Evolutionary conservation across 2,888 invertebrate species (phyloP).

Genomic region (Ormyrus rosae): DNA sequence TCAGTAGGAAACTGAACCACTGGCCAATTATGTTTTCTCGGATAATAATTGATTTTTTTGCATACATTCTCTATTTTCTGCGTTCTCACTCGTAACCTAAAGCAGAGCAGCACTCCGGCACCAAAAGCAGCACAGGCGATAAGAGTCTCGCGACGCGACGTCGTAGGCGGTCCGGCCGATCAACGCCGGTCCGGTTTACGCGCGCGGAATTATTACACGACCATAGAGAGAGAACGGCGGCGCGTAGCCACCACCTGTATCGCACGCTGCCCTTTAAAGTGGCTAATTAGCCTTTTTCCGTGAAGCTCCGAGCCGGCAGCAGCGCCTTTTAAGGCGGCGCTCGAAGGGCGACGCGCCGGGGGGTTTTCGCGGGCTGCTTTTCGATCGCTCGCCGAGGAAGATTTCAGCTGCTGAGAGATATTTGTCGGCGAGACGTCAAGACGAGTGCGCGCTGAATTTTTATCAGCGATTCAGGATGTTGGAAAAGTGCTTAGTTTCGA

Average conservation of each 20-base stretch:
- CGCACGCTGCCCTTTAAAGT: slow-evolving; percentile 44
- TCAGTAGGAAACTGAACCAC: no score
- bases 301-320: slow-evolving; percentile 9
- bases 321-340: slow-evolving; percentile 38
- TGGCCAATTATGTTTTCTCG: no score
- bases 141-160: not conserved
- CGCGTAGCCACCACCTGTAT: no score
- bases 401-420: not conserved
- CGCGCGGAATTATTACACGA: slow-evolving; percentile 28
- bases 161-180: slow-evolving; percentile 48
- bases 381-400: not conserved
- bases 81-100: no score
- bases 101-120: no score
- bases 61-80: no score
- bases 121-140: no score
- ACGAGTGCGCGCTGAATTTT: slow-evolving; percentile 16
- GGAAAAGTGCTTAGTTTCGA: not conserved
- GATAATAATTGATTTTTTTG: no score
- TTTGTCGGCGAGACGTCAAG: slow-evolving; percentile 8
- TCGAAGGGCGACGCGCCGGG: not conserved
- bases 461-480: not conserved
- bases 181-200: slow-evolving; percentile 41
- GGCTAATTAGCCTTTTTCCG: slow-evolving; percentile 52
- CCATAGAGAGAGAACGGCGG: not conserved
- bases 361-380: no score